Conservation (phyloP, 2,797 vertebrate species). For the Epinephelus malabaricus region DNA sequence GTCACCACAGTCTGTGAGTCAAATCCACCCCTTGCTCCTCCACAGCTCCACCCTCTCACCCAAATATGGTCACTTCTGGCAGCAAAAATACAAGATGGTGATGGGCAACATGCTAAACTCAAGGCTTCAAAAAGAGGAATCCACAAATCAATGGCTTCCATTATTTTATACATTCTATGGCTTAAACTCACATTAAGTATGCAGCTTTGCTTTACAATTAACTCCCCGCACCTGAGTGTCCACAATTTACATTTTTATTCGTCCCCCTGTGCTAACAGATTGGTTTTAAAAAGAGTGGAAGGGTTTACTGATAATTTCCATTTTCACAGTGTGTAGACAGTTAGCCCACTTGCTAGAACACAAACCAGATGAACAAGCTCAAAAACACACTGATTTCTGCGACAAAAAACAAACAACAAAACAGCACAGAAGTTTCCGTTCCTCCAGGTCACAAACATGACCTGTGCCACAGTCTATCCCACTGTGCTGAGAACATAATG, state of each 20-base stretch:
- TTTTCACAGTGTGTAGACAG: neutral
- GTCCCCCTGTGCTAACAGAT: neutral
- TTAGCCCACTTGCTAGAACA: neutral
- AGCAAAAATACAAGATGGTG: no score
- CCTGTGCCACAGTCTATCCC: neutral
- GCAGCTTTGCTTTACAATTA: neutral
- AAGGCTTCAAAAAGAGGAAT: no score
- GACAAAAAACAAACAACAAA: slow-evolving; percentile 16
- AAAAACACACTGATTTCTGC: slow-evolving; percentile 12
- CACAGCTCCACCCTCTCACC: no score
- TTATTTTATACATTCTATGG: neutral
- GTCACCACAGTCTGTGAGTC: no score
- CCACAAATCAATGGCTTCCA: no score
- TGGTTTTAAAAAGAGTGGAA: neutral
- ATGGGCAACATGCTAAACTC: no score
- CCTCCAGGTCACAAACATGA: slow-evolving; percentile 12
- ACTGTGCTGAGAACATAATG: slow-evolving; percentile 19
- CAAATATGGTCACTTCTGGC: no score
- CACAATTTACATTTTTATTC: neutral
- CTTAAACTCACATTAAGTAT: neutral
- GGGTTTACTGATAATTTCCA: slow-evolving; percentile 1
- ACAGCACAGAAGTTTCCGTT: slow-evolving; percentile 2
- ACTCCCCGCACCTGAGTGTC: neutral
- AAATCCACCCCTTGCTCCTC: no score
- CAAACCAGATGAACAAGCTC: slow-evolving; percentile 10